Evolutionary conservation across 2,797 vertebrate species (phyloP), one percentile per base, ranked within the genome.

Genomic region (Peromyscus eremicus): DNA sequence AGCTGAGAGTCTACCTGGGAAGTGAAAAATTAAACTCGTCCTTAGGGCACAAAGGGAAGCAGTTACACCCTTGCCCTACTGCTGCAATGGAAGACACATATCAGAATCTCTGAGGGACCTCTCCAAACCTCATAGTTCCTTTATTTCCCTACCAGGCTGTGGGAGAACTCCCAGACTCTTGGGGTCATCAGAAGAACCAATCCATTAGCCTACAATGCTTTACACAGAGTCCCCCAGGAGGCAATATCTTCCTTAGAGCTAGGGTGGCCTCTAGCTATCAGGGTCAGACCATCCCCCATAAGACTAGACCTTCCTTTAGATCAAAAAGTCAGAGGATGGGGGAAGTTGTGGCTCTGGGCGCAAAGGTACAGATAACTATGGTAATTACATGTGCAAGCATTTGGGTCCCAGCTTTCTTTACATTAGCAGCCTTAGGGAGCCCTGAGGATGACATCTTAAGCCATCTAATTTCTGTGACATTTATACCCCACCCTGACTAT

Each of bases 401-500:
- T 32, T 66, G 82, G 14, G n/a, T 57, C n/a, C 66, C 2, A 27
- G 27, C 62, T 90, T 73, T 21, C 70, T 77, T 76, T 57, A 37
- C 21, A 0, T 3, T 1, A 8, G 16, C 12, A 73, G 40, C 14
- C 62, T 27, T 1, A 14, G 70, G 40, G 17, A 62, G 43, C 40
- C 40, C 49, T 19, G 11, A 29, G 27, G 16, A 40, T 9, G 1
- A 5, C 49, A 1, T 10, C 75, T 29, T 13, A 14, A 21, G 23
- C 60, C n/a, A 21, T 17, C 43, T 32, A 0, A 55, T 46, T 21
- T 55, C 6, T 21, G 5, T 29, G 66, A 34, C 77, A 17, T 49
- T 32, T 7, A 2, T 52, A 13, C 0, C 0, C 3, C 9, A 6
- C 8, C 2, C 6, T 14, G n/a, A 2, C 66, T 37, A 75, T 73